Evolutionary conservation across 2,888 invertebrate genomes (phyloP).

Genomic region (Drosophila cracens): DNA sequence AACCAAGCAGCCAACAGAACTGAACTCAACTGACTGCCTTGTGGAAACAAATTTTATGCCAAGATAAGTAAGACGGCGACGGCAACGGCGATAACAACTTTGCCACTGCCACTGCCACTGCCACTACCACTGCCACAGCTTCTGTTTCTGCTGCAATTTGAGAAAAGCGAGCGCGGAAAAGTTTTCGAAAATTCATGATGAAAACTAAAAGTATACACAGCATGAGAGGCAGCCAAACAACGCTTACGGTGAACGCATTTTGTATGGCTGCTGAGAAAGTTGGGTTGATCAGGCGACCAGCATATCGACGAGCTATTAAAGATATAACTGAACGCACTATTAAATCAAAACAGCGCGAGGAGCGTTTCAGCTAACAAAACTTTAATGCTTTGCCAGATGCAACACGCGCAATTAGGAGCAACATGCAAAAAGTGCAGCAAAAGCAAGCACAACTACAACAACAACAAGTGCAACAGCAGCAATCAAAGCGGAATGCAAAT

Average conservation of each 20-base stretch:
- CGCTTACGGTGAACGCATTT: conserved; percentile 46
- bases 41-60: conserved; percentile 81
- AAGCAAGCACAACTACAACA: not conserved
- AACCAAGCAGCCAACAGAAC: conserved; percentile 20
- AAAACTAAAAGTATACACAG: conserved; percentile 69
- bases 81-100: conserved; percentile 68
- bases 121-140: conserved; percentile 43
- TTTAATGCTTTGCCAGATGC: conserved; percentile 29
- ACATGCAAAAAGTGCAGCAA: conserved; percentile 7
- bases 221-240: conserved; percentile 20
- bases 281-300: conserved; percentile 37
- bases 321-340: conserved; percentile 63
- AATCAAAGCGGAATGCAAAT: conserved; percentile 26
- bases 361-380: not conserved
- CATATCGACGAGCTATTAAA: conserved; percentile 77
- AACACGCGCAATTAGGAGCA: conserved; percentile 36
- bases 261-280: conserved; percentile 39
- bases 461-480: not conserved
- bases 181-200: conserved; percentile 74
- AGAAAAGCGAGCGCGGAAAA: conserved; percentile 43
- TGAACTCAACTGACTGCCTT: conserved; percentile 47
- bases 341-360: conserved; percentile 64
- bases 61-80: conserved; percentile 76
- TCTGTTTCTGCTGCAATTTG: conserved; percentile 64
- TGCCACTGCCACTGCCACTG: conserved; percentile 38